Conservation (phyloP, 1,140 invertebrate genomes). For the Sesamia nonagrioides region DNA sequence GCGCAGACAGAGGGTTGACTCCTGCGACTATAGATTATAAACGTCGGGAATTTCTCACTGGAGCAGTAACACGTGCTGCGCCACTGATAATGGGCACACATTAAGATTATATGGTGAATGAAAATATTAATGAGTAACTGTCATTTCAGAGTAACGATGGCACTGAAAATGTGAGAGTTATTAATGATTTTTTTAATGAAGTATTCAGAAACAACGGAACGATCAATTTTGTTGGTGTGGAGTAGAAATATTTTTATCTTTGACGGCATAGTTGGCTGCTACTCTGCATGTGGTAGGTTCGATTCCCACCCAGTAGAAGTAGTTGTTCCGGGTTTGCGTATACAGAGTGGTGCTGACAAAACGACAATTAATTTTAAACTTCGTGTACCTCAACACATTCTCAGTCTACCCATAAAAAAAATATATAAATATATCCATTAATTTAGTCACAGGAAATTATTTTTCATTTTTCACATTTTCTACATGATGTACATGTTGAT, state of each 20-base stretch:
- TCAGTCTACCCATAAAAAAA: too few species aligned
- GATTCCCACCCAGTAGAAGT: too few species aligned
- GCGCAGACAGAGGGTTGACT: conserved; percentile 65
- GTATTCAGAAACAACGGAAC: conserved; percentile 48
- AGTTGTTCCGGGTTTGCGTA: too few species aligned
- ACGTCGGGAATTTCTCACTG: conserved; percentile 68
- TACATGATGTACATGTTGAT: too few species aligned
- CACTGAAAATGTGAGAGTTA: conserved; percentile 61
- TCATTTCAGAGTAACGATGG: conserved; percentile 70
- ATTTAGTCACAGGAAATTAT: too few species aligned
- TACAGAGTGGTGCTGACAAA: too few species aligned
- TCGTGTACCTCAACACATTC: too few species aligned
- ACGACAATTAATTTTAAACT: too few species aligned
- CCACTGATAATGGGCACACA: conserved; percentile 80
- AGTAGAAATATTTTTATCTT: neutral
- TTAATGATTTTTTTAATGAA: conserved; percentile 74
- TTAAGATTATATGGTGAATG: conserved; percentile 78
- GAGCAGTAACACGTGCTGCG: conserved; percentile 62
- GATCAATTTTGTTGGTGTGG: conserved; percentile 1
- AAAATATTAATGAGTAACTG: conserved; percentile 74
- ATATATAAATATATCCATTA: too few species aligned
- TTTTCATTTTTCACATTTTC: too few species aligned
- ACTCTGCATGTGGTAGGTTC: too few species aligned
- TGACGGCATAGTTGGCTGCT: too few species aligned
- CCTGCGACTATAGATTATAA: conserved; percentile 69